Evolutionary conservation across 2,113 vertebrate genomes (phyloP).

Genomic region (Mastomys coucha): DNA sequence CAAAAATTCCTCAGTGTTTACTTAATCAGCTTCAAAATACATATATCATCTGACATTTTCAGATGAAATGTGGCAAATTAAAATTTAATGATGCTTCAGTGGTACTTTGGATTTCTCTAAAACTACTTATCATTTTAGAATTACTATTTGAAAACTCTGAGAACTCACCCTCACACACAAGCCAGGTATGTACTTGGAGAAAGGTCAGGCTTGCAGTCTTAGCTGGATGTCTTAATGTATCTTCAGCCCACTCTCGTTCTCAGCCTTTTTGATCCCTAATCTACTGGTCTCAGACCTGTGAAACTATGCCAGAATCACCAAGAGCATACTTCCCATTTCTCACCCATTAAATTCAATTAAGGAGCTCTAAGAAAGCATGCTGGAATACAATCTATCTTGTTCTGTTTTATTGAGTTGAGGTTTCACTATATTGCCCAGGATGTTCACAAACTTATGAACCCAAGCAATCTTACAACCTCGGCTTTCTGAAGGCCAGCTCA

Average conservation of each 20-base stretch:
- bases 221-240: background rate
- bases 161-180: background rate
- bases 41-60: conserved; percentile 30
- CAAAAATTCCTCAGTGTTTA: conserved; percentile 26
- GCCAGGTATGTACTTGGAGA: background rate
- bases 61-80: conserved; percentile 10
- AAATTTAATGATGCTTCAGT: conserved; percentile 23
- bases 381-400: background rate
- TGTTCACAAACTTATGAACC: background rate
- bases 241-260: background rate
- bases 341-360: background rate
- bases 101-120: conserved; percentile 25
- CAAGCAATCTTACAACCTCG: background rate
- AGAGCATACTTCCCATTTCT: background rate
- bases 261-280: background rate
- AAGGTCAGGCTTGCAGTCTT: background rate
- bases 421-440: background rate
- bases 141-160: conserved; percentile 59
- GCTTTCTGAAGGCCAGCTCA: no score
- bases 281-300: background rate
- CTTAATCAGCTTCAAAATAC: conserved; percentile 47
- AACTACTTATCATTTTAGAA: conserved; percentile 25
- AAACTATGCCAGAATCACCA: background rate
- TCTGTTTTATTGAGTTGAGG: background rate
- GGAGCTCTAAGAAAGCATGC: background rate